A percentile compares a stretch with the other conserved stretches of the same genome.
Conservation (phyloP, 1,140 invertebrate genomes). For the Brachionus paranguensis region DNA sequence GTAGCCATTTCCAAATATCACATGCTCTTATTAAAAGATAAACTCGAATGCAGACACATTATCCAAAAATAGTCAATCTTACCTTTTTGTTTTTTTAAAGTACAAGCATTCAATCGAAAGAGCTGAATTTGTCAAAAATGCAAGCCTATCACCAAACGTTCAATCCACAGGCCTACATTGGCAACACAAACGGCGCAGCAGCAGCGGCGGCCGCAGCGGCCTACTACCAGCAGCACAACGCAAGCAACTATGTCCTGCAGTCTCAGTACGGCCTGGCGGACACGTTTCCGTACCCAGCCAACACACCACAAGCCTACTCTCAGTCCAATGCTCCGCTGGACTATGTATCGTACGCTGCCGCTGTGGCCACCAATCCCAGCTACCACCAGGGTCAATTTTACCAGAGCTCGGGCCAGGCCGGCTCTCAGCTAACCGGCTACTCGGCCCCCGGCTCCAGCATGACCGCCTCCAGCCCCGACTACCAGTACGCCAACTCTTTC, state of each 20-base stretch:
- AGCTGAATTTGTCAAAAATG: slow-evolving; percentile 21
- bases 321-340: neutral
- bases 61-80: neutral
- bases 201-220: slow-evolving; percentile 8
- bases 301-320: neutral
- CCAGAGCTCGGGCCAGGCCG: neutral
- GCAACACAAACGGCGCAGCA: slow-evolving; percentile 11
- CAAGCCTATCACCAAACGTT: slow-evolving; percentile 40
- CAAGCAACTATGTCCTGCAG: slow-evolving; percentile 15
- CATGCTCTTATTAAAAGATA: slow-evolving; percentile 24
- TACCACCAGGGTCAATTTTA: slow-evolving; percentile 4
- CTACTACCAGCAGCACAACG: slow-evolving; percentile 21
- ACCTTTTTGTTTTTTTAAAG: neutral
- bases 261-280: neutral
- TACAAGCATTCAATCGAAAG: neutral
- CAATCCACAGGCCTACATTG: slow-evolving; percentile 18
- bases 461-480: neutral
- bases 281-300: neutral
- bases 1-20: neutral
- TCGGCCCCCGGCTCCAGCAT: neutral
- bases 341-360: slow-evolving; percentile 36
- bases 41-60: neutral
- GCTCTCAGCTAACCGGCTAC: neutral
- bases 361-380: neutral
- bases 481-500: slow-evolving; percentile 33